A percentile compares a stretch with the other conserved stretches of the same genome.
Conservation (phyloP, 2,888 invertebrate genomes). For the Eubasilissa splendida region DNA sequence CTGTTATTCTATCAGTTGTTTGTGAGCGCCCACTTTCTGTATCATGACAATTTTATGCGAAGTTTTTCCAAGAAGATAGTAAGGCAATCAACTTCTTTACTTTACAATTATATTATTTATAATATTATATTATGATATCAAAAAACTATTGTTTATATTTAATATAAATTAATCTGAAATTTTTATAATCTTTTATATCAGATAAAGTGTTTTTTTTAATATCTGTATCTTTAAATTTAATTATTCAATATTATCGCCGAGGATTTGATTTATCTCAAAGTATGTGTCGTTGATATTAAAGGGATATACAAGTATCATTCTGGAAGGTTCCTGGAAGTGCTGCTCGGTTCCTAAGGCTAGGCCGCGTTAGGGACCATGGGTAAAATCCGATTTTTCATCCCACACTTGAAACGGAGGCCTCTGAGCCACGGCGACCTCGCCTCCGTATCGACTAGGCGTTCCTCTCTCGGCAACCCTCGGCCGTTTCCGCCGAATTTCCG, state of each 20-base stretch:
- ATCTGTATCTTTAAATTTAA: no score
- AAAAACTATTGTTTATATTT: no score
- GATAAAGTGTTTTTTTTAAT: no score
- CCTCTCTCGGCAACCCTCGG: slow-evolving; percentile 64
- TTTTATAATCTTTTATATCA: no score
- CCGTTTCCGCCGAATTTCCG: slow-evolving; percentile 55
- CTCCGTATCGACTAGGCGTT: slow-evolving; percentile 74
- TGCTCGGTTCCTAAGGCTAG: not conserved
- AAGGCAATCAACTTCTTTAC: no score
- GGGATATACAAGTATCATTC: slow-evolving; percentile 21
- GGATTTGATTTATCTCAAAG: not conserved
- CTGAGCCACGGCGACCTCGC: slow-evolving; percentile 56
- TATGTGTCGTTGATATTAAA: slow-evolving; percentile 24
- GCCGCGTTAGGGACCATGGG: slow-evolving; percentile 33
- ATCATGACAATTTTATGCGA: no score
- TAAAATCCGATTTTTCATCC: slow-evolving; percentile 46
- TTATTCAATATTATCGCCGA: not conserved
- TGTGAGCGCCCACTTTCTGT: no score
- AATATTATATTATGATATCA: no score
- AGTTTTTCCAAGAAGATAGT: no score
- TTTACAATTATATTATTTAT: no score
- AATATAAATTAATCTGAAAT: no score
- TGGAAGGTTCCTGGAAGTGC: slow-evolving; percentile 23
- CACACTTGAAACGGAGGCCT: slow-evolving; percentile 33
- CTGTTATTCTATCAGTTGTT: no score